These are phyloP conservation scores for Arbacia lixula DNA, from an alignment of 53 echinoderm and acorn worm genomes.

Conservation along the genomic window DNA sequence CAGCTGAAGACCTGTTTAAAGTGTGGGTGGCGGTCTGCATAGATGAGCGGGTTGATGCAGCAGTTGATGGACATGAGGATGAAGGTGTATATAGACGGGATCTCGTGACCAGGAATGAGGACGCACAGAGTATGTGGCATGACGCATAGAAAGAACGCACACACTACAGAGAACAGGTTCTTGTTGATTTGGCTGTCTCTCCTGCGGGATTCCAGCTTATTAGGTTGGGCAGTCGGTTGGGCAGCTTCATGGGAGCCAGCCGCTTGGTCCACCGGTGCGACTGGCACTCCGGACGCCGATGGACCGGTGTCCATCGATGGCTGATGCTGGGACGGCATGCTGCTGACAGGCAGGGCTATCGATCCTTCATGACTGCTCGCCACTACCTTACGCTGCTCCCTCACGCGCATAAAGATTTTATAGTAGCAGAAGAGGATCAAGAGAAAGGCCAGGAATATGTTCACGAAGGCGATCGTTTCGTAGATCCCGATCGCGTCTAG, in stretches of 20 bases:
- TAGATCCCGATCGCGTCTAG: constrained; percentile 28
- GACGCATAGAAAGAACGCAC: constrained; percentile 40
- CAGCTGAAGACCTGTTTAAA: constrained; percentile 23
- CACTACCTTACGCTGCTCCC: constrained; percentile 20
- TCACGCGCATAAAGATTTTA: constrained; percentile 42
- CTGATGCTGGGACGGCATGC: too few species aligned
- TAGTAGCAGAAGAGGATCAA: constrained; percentile 38
- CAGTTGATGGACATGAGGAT: constrained; percentile 41
- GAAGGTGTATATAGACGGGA: constrained; percentile 40
- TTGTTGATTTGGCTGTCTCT: constrained; percentile 40
- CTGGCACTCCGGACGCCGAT: neutral
- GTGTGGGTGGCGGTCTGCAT: constrained; percentile 31
- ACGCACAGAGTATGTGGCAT: constrained; percentile 48
- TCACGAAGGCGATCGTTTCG: constrained; percentile 40
- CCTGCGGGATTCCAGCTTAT: constrained; percentile 14
- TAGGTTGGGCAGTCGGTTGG: neutral
- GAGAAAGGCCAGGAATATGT: constrained; percentile 31
- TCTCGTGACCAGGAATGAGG: constrained; percentile 28
- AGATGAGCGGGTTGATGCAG: constrained; percentile 37
- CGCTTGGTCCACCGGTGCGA: neutral
- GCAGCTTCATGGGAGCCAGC: neutral
- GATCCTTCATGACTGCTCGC: neutral
- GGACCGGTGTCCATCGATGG: too few species aligned
- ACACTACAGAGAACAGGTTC: constrained; percentile 34
- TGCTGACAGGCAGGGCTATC: too few species aligned